Percentiles rank a stretch among this genome's conserved stretches.
Conservation (phyloP, 2,113 vertebrate genomes). For the Clupea harengus region DNA sequence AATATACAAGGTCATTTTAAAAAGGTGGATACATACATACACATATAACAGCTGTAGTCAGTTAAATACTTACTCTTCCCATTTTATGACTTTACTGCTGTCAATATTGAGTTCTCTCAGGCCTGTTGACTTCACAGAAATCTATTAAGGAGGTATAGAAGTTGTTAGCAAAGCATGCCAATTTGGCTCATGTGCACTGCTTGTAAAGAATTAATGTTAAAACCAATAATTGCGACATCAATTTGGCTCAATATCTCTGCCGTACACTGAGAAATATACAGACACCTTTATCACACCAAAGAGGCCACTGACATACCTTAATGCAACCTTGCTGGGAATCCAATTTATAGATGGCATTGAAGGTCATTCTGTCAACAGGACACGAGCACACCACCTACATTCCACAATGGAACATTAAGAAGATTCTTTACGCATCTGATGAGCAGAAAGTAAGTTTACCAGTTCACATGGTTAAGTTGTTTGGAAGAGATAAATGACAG, state of each 20-base stretch:
- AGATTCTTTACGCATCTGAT: too few relatives aligned
- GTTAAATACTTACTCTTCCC: constrained; percentile 4
- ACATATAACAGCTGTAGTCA: not conserved
- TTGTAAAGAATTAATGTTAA: too few relatives aligned
- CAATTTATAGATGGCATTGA: constrained; percentile 81
- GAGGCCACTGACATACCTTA: constrained; percentile 55
- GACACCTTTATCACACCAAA: too few relatives aligned
- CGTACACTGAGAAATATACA: not conserved
- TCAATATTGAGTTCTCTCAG: not conserved
- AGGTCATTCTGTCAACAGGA: constrained; percentile 89
- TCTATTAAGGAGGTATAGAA: not conserved
- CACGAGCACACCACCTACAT: constrained; percentile 83
- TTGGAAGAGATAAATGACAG: too few relatives aligned
- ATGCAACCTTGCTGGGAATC: constrained; percentile 62
- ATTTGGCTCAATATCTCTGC: not conserved
- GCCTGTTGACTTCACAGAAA: not conserved
- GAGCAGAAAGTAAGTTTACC: too few relatives aligned
- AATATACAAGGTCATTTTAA: constrained; percentile 8
- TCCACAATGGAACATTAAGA: constrained; percentile 45
- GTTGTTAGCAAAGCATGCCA: not conserved
- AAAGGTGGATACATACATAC: not conserved
- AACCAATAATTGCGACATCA: too few relatives aligned
- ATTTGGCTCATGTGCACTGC: not conserved
- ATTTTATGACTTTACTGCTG: not conserved
- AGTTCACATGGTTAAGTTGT: too few relatives aligned